phyloP scores from a whole-genome alignment of 2,797 vertebrate species.

The Antrozous pallidus region DNA sequence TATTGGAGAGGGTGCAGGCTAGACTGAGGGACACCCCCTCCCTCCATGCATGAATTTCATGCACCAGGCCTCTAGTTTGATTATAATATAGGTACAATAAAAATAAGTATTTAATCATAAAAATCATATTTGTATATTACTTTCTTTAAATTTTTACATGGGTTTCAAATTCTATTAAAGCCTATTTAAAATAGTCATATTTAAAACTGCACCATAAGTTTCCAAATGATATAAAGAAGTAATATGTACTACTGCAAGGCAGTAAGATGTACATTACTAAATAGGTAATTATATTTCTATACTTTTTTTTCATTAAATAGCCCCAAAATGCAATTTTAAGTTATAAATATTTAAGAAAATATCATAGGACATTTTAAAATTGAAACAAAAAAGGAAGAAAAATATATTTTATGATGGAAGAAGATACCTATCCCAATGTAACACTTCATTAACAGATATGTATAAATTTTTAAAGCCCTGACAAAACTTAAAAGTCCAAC shows the following conservation, averaged over 20 bases:
- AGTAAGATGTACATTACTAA: not conserved
- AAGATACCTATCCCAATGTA: not conserved
- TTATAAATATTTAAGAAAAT: not conserved
- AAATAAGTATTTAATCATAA: conserved; percentile 19
- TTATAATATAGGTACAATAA: not conserved
- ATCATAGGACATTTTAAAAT: not conserved
- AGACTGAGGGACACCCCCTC: no score
- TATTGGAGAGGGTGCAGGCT: no score
- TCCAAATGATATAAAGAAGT: not conserved
- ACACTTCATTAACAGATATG: not conserved
- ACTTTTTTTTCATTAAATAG: not conserved
- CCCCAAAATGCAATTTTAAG: not conserved
- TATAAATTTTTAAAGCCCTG: not conserved
- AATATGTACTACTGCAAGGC: not conserved
- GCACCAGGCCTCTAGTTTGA: no score
- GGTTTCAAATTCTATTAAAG: conserved; percentile 1
- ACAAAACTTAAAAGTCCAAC: not conserved
- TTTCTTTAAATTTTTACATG: not conserved
- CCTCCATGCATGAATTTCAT: no score
- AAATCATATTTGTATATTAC: not conserved
- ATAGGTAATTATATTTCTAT: not conserved
- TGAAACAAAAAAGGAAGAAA: not conserved
- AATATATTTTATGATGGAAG: not conserved
- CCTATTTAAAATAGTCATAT: not conserved
- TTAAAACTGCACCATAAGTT: not conserved